Evolutionary conservation across 2,888 invertebrate genomes (phyloP), one percentile per base, ranked within the genome.

Genomic region (Gymnoscelis rufifasciata): DNA sequence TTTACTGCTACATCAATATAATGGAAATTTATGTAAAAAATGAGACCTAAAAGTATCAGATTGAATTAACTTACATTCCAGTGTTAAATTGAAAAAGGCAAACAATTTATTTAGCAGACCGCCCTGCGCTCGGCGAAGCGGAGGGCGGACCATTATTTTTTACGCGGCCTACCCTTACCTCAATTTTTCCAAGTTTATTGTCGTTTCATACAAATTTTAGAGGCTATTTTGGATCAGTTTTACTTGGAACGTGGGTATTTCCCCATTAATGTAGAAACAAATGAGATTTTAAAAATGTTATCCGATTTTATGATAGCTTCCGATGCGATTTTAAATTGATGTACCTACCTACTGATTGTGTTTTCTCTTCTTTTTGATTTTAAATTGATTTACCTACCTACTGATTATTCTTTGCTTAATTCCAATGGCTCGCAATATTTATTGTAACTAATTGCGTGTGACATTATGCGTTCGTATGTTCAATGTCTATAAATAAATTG

Each of bases 141-240:
- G 62, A 67, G 74, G 79, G 78, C 63, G 70, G 67, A 64, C 77
- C 74, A 81, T 86, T 83, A 84, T 80, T 82, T 86, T 84, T 86
- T 82, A 83, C 73, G 74, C 57, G 52, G 66, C 71, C 68, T 77
- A 71, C 74, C 76, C 75, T 79, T 72, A 73, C 78, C 80, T 82
- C 74, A 74, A 80, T 81, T 76, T 75, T 78, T 71, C 61, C 62
- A 63, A 62, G 70, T 79, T 77, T 78, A 82, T 74, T 74, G 78
- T 75, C 71, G 64, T 75, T 82, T 81, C 77, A 76, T 78, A 82
- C 74, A 80, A 81, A 80, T 78, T 82, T 77, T 71, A 74, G 64
- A 62, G 63, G 65, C 65, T 50, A 62, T 71, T 33, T 63, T 59
- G 56, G 63, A 62, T 62, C 64, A 60, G 61, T 62, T 68, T 65